These are phyloP conservation scores for Mobula hypostoma DNA, from an alignment of 2,113 vertebrate genomes.

Conservation along the genomic window DNA sequence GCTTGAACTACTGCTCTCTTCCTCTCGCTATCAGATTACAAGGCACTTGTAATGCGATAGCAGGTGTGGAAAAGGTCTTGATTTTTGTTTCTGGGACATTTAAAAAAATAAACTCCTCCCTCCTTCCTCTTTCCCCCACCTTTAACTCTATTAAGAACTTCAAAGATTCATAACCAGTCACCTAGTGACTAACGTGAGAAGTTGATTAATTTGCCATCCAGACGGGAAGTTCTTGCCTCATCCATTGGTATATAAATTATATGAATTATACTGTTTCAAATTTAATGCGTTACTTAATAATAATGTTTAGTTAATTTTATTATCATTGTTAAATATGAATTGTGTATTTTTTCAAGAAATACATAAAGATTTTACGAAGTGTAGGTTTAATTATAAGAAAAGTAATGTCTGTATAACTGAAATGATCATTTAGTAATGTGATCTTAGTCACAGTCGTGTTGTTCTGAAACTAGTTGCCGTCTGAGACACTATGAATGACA, in stretches of 20 bases:
- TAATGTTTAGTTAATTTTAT: neutral
- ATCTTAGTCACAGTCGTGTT: neutral
- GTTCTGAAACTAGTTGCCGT: neutral
- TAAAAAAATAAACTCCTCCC: constrained; percentile 5
- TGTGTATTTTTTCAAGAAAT: too few relatives aligned
- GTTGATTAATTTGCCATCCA: neutral
- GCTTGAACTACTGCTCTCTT: neutral
- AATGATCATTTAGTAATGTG: neutral
- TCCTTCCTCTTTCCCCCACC: neutral
- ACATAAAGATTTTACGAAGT: neutral
- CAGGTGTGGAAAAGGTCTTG: neutral
- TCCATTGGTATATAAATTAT: neutral
- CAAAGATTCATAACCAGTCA: neutral
- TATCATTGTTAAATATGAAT: neutral
- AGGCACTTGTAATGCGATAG: neutral
- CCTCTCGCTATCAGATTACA: neutral
- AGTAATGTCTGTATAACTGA: neutral
- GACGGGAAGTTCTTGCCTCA: neutral
- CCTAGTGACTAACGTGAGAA: neutral
- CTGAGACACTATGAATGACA: neutral
- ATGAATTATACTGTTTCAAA: neutral
- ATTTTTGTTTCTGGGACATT: neutral
- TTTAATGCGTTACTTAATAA: neutral
- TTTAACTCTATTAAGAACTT: neutral
- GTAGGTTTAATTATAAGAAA: too few relatives aligned